Evolutionary conservation across 2,888 invertebrate genomes (phyloP).

Genomic region (Himalopsyche anomala): DNA sequence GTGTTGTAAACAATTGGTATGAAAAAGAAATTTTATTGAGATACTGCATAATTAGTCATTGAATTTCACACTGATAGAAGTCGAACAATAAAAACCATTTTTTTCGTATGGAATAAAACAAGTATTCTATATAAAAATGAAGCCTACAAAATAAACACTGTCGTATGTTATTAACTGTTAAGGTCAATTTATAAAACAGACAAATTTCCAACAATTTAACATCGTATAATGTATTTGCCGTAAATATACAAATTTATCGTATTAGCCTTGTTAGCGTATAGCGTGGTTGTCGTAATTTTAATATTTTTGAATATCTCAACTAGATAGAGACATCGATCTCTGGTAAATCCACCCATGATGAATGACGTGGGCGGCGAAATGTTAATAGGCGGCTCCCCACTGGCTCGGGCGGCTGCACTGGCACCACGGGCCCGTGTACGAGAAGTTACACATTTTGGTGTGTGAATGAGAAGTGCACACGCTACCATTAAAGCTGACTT

Average conservation of each 20-base stretch:
- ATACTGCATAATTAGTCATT: no score
- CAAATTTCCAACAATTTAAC: neutral
- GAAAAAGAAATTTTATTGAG: no score
- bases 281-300: constrained; percentile 11
- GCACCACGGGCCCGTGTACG: constrained; percentile 10
- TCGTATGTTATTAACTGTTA: no score
- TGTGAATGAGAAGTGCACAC: constrained; percentile 28
- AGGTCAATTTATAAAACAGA: neutral
- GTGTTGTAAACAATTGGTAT: no score
- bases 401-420: constrained; percentile 14
- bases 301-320: constrained; percentile 11
- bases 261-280: neutral
- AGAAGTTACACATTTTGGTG: constrained; percentile 5
- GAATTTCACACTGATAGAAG: no score
- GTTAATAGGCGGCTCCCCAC: constrained; percentile 40
- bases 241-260: neutral
- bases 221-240: neutral
- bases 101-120: no score
- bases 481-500: neutral
- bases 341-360: constrained; percentile 28
- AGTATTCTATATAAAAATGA: no score
- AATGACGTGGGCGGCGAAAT: constrained; percentile 3
- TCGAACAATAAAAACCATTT: no score
- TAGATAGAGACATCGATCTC: constrained; percentile 37
- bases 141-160: no score